A percentile compares a stretch with the other conserved stretches of the same genome.
Evolutionary conservation across 2,888 invertebrate genomes (phyloP).

Genomic region (Alviniconcha strummeri): DNA sequence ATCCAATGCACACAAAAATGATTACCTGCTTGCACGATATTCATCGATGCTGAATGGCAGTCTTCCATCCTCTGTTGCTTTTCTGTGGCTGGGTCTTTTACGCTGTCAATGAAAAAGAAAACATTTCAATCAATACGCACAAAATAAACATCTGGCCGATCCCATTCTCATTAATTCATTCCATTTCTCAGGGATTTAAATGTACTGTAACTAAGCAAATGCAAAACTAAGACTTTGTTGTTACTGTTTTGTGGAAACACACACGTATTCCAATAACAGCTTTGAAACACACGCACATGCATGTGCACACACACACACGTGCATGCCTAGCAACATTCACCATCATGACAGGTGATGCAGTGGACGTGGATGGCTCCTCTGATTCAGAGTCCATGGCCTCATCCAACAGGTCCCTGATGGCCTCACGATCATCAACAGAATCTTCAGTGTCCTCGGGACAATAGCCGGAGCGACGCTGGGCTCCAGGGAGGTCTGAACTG

Average conservation of each 20-base stretch:
- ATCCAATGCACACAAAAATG: not conserved
- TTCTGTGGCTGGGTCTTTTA: slow-evolving; percentile 29
- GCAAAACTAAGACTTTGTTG: no score
- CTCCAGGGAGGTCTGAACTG: slow-evolving; percentile 18
- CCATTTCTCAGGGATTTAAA: no score
- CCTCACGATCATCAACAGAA: slow-evolving; percentile 52
- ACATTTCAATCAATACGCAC: not conserved
- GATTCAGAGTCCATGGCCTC: slow-evolving; percentile 81
- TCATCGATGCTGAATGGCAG: slow-evolving; percentile 66
- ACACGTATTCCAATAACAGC: no score
- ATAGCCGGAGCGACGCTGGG: slow-evolving; percentile 15
- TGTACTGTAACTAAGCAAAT: no score
- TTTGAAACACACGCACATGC: no score
- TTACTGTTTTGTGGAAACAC: no score
- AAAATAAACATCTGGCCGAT: not conserved
- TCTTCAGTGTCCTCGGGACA: slow-evolving; percentile 36
- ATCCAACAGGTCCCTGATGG: slow-evolving; percentile 87
- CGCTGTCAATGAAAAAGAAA: slow-evolving; percentile 23
- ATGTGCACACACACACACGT: no score
- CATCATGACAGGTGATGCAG: not conserved
- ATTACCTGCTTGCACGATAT: slow-evolving; percentile 64
- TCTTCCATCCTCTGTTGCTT: slow-evolving; percentile 41
- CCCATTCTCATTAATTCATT: no score
- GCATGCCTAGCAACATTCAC: no score
- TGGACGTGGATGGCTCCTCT: slow-evolving; percentile 1